These are phyloP conservation scores for Danio choprae DNA, from an alignment of 2,797 vertebrate genomes.

Conservation along the genomic window DNA sequence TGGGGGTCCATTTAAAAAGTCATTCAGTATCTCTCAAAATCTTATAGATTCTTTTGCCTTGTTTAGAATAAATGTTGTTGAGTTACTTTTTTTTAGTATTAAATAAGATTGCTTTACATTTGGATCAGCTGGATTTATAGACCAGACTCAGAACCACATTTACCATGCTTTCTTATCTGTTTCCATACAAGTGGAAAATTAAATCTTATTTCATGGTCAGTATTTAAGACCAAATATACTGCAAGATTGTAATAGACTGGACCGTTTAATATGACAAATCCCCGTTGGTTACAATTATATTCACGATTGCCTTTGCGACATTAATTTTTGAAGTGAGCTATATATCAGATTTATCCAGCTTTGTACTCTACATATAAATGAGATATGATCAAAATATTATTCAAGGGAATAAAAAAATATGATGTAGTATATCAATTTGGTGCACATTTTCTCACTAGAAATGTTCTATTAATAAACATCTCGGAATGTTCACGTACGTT, in stretches of 20 bases:
- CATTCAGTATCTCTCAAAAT: not conserved
- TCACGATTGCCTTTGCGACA: constrained; percentile 20
- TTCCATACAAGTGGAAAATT: constrained; percentile 41
- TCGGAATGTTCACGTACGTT: constrained; percentile 41
- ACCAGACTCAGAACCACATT: constrained; percentile 37
- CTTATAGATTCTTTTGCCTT: too few species aligned
- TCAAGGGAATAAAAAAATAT: constrained; percentile 21
- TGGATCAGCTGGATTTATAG: constrained; percentile 19
- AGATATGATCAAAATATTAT: constrained; percentile 12
- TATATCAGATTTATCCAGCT: constrained; percentile 22
- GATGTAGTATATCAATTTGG: not conserved
- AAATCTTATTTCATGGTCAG: constrained; percentile 54
- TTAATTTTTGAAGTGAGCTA: constrained; percentile 35
- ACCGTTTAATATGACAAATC: constrained; percentile 48
- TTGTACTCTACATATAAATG: not conserved
- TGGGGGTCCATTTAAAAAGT: not conserved
- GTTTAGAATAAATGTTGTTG: too few species aligned
- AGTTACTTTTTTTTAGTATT: constrained; percentile 3
- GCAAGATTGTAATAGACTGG: constrained; percentile 36
- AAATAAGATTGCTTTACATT: constrained; percentile 32
- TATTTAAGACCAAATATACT: constrained; percentile 42
- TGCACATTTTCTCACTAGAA: not conserved
- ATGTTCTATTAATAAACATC: constrained; percentile 35
- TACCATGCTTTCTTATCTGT: constrained; percentile 35
- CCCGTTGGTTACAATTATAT: constrained; percentile 31